These are phyloP conservation scores for Tenrec ecaudatus DNA, from an alignment of 2,113 vertebrate species.

Conservation along the genomic window DNA sequence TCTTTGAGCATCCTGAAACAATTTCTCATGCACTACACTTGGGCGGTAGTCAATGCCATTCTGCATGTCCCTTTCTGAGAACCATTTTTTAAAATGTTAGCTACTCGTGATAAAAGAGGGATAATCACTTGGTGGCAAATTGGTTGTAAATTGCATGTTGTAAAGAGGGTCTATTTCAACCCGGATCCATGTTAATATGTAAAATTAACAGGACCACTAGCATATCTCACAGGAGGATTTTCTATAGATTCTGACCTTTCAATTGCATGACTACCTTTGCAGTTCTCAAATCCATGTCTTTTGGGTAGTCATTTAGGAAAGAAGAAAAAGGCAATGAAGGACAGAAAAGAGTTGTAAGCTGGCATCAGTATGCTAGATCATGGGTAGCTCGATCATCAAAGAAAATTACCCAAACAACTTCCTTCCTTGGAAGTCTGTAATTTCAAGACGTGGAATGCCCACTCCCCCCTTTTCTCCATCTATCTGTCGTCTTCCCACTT, in stretches of 20 bases:
- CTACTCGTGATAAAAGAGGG: slow-evolving; percentile 54
- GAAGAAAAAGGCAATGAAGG: background rate
- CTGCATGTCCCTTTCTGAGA: slow-evolving; percentile 40
- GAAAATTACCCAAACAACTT: slow-evolving; percentile 61
- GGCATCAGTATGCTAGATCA: slow-evolving; percentile 64
- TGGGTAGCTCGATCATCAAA: slow-evolving; percentile 30
- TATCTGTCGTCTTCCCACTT: background rate
- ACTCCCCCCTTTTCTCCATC: background rate
- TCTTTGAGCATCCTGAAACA: background rate
- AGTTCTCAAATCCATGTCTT: background rate
- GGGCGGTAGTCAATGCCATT: slow-evolving; percentile 11
- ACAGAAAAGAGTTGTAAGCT: slow-evolving; percentile 65
- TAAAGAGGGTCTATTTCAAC: slow-evolving; percentile 36
- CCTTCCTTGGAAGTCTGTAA: slow-evolving; percentile 37
- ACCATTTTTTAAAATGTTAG: slow-evolving; percentile 52
- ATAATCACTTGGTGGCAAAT: slow-evolving; percentile 69
- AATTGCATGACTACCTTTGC: slow-evolving; percentile 39
- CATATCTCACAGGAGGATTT: slow-evolving; percentile 52
- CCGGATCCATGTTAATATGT: slow-evolving; percentile 48
- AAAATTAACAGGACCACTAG: slow-evolving; percentile 60
- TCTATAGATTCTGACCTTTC: slow-evolving; percentile 57
- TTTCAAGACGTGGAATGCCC: slow-evolving; percentile 36
- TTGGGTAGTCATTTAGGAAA: slow-evolving; percentile 16
- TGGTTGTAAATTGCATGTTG: slow-evolving; percentile 52
- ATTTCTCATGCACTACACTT: slow-evolving; percentile 60